Evolutionary conservation across 2,113 vertebrate species (phyloP).

Genomic region (Emberiza fucata): DNA sequence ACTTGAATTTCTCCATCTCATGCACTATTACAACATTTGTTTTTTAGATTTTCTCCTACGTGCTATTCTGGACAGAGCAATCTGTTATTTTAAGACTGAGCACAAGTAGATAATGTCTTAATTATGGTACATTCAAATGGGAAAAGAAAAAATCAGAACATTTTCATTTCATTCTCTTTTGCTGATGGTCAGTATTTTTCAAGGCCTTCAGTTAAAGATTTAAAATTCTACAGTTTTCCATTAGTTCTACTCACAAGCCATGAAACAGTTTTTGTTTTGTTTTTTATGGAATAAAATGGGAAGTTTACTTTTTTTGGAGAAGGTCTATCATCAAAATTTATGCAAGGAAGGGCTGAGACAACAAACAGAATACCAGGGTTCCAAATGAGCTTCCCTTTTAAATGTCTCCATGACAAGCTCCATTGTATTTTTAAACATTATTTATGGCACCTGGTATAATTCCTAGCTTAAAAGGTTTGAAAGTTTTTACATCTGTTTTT

Average conservation of each 20-base stretch:
- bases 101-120: not conserved
- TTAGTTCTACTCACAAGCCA: not conserved
- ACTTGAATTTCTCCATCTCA: not conserved
- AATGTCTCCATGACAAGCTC: not conserved
- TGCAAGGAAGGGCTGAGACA: not conserved
- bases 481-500: not conserved
- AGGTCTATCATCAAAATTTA: not conserved
- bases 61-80: not conserved
- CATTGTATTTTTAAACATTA: not conserved
- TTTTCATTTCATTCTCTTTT: not conserved
- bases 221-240: not conserved
- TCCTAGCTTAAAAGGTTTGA: not conserved
- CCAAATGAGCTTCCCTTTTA: not conserved
- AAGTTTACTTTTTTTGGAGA: not conserved
- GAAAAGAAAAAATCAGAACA: not conserved
- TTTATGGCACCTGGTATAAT: not conserved
- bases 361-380: not conserved
- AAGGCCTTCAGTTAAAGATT: not conserved
- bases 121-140: not conserved
- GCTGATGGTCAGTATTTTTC: not conserved
- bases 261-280: not conserved
- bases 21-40: not conserved
- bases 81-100: not conserved
- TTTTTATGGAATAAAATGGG: not conserved
- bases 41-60: not conserved